Conservation (phyloP, 2,888 invertebrate genomes). For the Maniola hyperantus region DNA sequence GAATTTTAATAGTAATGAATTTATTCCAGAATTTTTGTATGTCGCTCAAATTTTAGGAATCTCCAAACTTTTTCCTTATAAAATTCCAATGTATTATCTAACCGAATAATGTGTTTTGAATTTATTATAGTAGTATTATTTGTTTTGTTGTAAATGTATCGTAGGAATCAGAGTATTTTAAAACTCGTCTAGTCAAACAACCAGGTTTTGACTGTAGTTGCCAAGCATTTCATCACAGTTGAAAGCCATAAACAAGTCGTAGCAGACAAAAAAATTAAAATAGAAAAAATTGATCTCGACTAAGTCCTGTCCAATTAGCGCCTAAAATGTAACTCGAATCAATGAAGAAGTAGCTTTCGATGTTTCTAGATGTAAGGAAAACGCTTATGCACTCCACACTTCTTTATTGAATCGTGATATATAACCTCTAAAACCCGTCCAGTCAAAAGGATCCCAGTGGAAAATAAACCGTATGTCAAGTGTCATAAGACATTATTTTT, state of each 20-base stretch:
- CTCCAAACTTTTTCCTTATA: conserved; percentile 41
- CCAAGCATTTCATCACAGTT: conserved; percentile 36
- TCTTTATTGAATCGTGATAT: conserved; percentile 54
- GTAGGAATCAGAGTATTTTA: conserved; percentile 37
- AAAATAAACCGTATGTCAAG: conserved; percentile 38
- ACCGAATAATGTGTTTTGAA: conserved; percentile 43
- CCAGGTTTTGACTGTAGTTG: conserved; percentile 42
- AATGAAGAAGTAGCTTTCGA: conserved; percentile 59
- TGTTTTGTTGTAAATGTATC: conserved; percentile 37
- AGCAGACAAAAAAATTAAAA: conserved; percentile 25
- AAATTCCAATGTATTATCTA: conserved; percentile 48
- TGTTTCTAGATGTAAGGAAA: conserved; percentile 54
- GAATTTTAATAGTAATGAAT: conserved; percentile 37
- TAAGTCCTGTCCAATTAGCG: conserved; percentile 37
- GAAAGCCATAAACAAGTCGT: conserved; percentile 38
- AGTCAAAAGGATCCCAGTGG: conserved; percentile 52
- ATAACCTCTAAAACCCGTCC: conserved; percentile 60
- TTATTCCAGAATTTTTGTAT: conserved; percentile 47
- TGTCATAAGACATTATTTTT: conserved; percentile 23
- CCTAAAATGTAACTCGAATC: conserved; percentile 49
- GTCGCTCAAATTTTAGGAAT: conserved; percentile 66
- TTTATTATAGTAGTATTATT: conserved; percentile 39
- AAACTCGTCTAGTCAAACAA: conserved; percentile 43
- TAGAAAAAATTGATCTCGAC: conserved; percentile 36
- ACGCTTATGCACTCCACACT: conserved; percentile 52